These are phyloP conservation scores for Calidris pygmaea DNA, from an alignment of 2,113 vertebrate genomes.

Conservation along the genomic window DNA sequence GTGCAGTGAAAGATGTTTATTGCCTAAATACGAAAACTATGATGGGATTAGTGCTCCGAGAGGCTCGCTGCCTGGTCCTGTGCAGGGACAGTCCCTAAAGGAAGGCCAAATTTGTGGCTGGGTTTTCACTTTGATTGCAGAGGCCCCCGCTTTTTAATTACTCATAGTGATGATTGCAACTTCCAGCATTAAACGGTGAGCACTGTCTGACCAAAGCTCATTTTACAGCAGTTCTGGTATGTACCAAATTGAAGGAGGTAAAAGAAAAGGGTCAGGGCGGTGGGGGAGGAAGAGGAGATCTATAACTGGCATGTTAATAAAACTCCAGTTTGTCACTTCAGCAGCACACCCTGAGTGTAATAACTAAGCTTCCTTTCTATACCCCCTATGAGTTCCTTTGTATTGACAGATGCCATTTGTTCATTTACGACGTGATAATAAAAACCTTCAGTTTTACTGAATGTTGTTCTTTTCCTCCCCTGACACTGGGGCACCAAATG, in stretches of 20 bases:
- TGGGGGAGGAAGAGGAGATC: conserved; percentile 58
- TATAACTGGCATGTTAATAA: conserved; percentile 73
- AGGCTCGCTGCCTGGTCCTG: not conserved
- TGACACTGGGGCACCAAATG: conserved; percentile 79
- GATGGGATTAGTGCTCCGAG: conserved; percentile 1
- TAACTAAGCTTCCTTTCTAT: conserved; percentile 69
- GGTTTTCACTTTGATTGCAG: not conserved
- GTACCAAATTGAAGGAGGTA: conserved; percentile 70
- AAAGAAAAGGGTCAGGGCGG: conserved; percentile 49
- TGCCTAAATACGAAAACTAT: conserved; percentile 49
- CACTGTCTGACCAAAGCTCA: conserved; percentile 43
- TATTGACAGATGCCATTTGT: conserved; percentile 85
- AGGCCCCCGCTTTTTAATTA: not conserved
- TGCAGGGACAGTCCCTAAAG: not conserved
- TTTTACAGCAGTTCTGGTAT: conserved; percentile 64
- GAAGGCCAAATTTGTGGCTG: not conserved
- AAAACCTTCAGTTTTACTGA: conserved; percentile 78
- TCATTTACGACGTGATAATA: conserved; percentile 85
- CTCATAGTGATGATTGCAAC: not conserved
- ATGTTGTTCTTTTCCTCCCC: conserved; percentile 75
- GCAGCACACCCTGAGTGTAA: conserved; percentile 69
- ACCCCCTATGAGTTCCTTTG: conserved; percentile 72
- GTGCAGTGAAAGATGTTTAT: conserved; percentile 65
- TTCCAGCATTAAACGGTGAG: not conserved
- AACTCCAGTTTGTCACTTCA: conserved; percentile 75